Conservation (phyloP, 2,113 vertebrate species). For the Cheirogaleus medius region DNA sequence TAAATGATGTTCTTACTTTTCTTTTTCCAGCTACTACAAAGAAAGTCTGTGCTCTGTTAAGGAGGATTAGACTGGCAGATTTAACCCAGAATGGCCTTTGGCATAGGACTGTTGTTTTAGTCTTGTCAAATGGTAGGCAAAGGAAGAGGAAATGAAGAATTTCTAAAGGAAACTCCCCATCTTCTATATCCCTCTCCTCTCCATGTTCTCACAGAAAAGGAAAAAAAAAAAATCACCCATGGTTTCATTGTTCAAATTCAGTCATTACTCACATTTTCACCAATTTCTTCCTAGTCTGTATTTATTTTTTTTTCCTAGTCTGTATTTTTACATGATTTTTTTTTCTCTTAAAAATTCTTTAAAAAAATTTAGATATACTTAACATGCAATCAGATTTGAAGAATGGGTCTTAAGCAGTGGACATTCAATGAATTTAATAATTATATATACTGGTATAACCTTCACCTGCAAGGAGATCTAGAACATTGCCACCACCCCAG, state of each 20-base stretch:
- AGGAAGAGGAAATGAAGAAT: background rate
- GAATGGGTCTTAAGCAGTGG: background rate
- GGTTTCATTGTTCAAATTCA: conserved; percentile 33
- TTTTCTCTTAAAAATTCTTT: background rate
- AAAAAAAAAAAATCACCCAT: background rate
- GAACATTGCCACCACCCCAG: background rate
- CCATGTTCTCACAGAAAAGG: background rate
- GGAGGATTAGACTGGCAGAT: background rate
- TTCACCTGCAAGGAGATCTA: background rate
- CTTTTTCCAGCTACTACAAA: background rate
- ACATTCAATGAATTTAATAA: background rate
- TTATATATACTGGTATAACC: background rate
- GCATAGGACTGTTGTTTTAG: background rate
- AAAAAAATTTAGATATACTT: background rate
- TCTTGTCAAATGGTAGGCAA: background rate
- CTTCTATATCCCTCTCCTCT: background rate
- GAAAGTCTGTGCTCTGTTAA: background rate
- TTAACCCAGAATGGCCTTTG: background rate
- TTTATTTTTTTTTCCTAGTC: background rate
- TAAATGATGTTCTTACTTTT: conserved; percentile 9
- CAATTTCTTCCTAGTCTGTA: background rate
- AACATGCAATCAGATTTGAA: background rate
- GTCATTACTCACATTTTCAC: background rate
- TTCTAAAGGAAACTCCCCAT: background rate
- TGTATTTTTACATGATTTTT: background rate